A percentile compares a stretch with the other conserved stretches of the same genome.
phyloP scores from a whole-genome alignment of 2,888 invertebrate species.

The Teleiodes luculella region DNA sequence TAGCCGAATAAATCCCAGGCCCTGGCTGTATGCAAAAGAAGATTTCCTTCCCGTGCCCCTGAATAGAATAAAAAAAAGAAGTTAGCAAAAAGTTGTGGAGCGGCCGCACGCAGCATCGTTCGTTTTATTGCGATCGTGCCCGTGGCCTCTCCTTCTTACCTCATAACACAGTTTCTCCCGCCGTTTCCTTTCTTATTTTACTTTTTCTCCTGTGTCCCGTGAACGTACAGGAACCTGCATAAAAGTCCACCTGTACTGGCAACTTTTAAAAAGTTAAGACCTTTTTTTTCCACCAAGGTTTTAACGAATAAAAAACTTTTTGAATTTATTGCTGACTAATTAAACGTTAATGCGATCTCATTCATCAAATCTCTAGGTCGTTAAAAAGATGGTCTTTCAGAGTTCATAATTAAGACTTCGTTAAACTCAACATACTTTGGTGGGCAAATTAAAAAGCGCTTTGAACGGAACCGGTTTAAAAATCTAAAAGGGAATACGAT shows the following conservation, averaged over 20 bases:
- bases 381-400: conserved; percentile 57
- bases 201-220: conserved; percentile 34
- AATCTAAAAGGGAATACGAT: conserved; percentile 2
- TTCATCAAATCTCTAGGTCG: conserved; percentile 51
- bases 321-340: conserved; percentile 9
- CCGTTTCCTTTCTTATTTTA: conserved; percentile 41
- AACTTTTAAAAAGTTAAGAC: neutral
- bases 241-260: conserved; percentile 4
- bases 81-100: conserved; percentile 47
- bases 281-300: neutral
- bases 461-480: conserved; percentile 33
- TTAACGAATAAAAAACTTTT: neutral
- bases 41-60: conserved; percentile 42
- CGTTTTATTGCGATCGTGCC: conserved; percentile 71
- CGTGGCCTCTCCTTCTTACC: conserved; percentile 72
- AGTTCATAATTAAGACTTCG: conserved; percentile 66
- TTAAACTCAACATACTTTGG: conserved; percentile 60
- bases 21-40: conserved; percentile 28
- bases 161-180: conserved; percentile 73
- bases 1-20: neutral
- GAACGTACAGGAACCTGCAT: conserved; percentile 38
- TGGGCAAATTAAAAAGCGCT: conserved; percentile 57
- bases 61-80: conserved; percentile 44
- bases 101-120: conserved; percentile 71
- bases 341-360: conserved; percentile 28